These are phyloP conservation scores for Hippocampus abdominalis DNA, from an alignment of 2,113 vertebrate species.

Conservation along the genomic window DNA sequence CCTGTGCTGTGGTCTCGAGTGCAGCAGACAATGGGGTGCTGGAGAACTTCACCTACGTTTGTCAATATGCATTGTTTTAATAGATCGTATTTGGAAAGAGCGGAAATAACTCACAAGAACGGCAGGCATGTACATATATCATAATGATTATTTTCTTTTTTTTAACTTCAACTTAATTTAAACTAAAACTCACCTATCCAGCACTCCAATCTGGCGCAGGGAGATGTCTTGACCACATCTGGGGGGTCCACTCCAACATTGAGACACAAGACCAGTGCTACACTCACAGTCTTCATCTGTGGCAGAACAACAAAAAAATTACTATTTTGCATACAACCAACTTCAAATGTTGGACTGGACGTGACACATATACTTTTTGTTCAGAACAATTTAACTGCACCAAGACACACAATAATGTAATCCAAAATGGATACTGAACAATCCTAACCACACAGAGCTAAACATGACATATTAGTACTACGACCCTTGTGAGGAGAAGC, in stretches of 20 bases:
- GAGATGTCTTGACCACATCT: constrained; percentile 97
- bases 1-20: too few species aligned
- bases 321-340: background rate
- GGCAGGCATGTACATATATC: background rate
- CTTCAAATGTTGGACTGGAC: background rate
- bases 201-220: constrained; percentile 92
- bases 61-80: too few species aligned
- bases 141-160: background rate
- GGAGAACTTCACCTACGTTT: too few species aligned
- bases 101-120: background rate
- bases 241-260: constrained; percentile 98
- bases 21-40: too few species aligned
- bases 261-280: constrained; percentile 93
- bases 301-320: constrained; percentile 3
- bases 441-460: background rate
- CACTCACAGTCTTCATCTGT: constrained; percentile 99
- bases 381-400: background rate
- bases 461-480: background rate
- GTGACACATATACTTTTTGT: background rate
- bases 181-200: constrained; percentile 84
- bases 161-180: background rate
- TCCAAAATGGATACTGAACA: background rate
- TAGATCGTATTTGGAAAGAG: too few species aligned
- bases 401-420: background rate
- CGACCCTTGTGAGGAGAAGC: too few species aligned